Evolutionary conservation across 1,140 invertebrate genomes (phyloP).

Genomic region (Zaprionus vittiger): DNA sequence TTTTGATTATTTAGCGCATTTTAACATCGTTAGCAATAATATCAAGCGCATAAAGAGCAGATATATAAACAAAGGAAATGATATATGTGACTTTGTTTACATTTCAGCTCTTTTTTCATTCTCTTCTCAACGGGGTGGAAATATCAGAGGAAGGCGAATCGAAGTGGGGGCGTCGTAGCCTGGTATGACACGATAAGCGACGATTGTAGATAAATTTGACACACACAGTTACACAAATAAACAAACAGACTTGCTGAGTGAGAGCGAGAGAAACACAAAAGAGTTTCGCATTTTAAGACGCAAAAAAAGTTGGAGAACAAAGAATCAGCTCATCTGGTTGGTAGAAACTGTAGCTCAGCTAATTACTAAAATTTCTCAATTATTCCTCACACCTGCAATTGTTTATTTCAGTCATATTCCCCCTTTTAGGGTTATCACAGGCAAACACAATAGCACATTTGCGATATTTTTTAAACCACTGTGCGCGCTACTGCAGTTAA

Average conservation of each 20-base stretch:
- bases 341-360: constrained; percentile 8
- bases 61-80: constrained; percentile 28
- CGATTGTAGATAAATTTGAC: constrained; percentile 71
- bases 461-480: constrained; percentile 49
- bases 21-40: constrained; percentile 19
- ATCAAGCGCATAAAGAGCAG: background rate
- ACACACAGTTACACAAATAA: constrained; percentile 30
- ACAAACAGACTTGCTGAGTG: constrained; percentile 19
- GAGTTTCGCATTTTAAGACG: constrained; percentile 43
- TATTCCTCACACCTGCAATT: constrained; percentile 22
- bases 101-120: constrained; percentile 39
- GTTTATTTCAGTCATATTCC: constrained; percentile 35
- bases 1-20: constrained; percentile 3
- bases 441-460: constrained; percentile 38
- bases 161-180: constrained; percentile 44
- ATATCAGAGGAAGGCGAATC: constrained; percentile 15
- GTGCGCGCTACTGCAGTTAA: constrained; percentile 66
- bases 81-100: constrained; percentile 64
- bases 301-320: constrained; percentile 44
- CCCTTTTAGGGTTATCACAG: constrained; percentile 31
- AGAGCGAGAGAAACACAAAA: constrained; percentile 7
- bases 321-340: constrained; percentile 14
- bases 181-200: constrained; percentile 65
- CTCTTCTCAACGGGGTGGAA: constrained; percentile 9
- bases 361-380: constrained; percentile 11